Evolutionary conservation across 2,113 vertebrate genomes (phyloP).

Genomic region (Lagenorhynchus albirostris): DNA sequence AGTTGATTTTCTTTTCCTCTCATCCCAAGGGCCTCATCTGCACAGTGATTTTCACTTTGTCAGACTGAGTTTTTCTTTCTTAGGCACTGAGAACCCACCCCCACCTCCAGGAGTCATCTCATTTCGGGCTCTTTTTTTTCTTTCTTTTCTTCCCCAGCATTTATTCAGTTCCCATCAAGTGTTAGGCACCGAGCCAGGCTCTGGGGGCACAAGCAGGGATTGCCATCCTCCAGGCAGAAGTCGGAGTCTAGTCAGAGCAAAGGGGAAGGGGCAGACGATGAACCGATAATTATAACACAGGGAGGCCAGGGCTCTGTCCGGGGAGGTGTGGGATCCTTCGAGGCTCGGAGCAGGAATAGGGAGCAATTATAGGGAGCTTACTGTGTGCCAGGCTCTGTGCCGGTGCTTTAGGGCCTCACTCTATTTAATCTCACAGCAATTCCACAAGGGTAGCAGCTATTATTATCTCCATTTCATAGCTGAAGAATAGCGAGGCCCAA

Average conservation of each 20-base stretch:
- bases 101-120: background rate
- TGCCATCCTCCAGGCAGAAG: background rate
- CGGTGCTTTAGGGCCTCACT: background rate
- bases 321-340: background rate
- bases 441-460: background rate
- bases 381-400: background rate
- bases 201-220: background rate
- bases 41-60: background rate
- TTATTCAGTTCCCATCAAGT: background rate
- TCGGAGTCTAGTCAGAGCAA: background rate
- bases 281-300: background rate
- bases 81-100: background rate
- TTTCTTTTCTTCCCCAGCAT: background rate
- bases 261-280: background rate
- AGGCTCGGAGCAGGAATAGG: background rate
- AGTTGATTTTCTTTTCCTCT: background rate
- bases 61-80: background rate
- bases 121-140: background rate
- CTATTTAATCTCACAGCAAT: background rate
- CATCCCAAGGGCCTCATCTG: background rate
- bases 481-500: background rate
- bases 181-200: background rate
- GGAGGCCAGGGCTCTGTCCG: background rate
- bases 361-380: background rate
- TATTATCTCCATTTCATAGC: constrained; percentile 18